Percentiles rank a stretch among this genome's conserved stretches.
These are phyloP conservation scores for Melanostigma gelatinosum DNA, from an alignment of 2,113 vertebrate genomes.

Conservation along the genomic window DNA sequence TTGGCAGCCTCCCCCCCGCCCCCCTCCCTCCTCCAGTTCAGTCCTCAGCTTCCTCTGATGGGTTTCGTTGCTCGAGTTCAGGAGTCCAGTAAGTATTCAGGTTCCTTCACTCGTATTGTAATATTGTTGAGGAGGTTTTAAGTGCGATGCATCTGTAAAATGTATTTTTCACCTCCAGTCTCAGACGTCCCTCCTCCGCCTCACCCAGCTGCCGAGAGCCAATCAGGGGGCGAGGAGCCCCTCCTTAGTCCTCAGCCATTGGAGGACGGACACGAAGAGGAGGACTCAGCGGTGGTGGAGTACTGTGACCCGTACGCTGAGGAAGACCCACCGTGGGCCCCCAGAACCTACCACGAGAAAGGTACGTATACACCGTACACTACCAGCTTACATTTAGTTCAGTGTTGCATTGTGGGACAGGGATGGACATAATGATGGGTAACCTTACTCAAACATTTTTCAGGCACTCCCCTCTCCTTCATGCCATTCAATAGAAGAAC, in stretches of 20 bases:
- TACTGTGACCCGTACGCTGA: conserved; percentile 96
- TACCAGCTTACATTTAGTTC: not conserved
- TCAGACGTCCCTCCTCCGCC: conserved; percentile 89
- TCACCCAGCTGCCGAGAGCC: conserved; percentile 83
- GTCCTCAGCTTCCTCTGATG: conserved; percentile 97
- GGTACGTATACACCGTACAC: conserved; percentile 73
- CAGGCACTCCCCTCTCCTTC: not conserved
- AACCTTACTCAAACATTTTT: not conserved
- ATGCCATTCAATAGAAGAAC: not conserved
- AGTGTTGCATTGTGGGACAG: not conserved
- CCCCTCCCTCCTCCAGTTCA: conserved; percentile 94
- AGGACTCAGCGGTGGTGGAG: conserved; percentile 92
- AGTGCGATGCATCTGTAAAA: too few species aligned
- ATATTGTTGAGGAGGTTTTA: not conserved
- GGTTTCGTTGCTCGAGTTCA: conserved; percentile 98
- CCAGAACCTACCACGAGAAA: conserved; percentile 92
- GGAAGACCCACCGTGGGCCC: conserved; percentile 96
- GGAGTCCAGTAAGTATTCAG: conserved; percentile 93
- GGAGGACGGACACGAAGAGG: conserved; percentile 90
- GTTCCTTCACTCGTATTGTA: not conserved
- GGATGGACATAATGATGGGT: not conserved
- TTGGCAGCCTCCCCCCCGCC: conserved; percentile 89
- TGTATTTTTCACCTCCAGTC: conserved; percentile 77
- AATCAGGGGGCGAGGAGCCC: conserved; percentile 83
- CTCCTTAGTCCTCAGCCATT: conserved; percentile 82